phyloP scores from a whole-genome alignment of 2,888 invertebrate genomes.

The Ornithoptera alexandrae region DNA sequence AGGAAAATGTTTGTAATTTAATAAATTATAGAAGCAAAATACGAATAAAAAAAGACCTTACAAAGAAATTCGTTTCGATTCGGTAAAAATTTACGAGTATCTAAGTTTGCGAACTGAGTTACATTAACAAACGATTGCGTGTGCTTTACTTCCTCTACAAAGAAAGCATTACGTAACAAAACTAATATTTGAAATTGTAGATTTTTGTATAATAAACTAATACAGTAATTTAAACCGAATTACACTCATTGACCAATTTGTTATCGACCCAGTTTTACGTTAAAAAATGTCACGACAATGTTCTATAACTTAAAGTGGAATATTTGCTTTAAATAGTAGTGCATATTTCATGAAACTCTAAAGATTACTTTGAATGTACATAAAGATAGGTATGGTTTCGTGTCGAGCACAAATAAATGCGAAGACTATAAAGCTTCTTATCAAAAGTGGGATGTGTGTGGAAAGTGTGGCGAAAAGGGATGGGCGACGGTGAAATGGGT shows the following conservation, averaged over 20 bases:
- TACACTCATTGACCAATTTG: not conserved
- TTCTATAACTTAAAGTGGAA: not conserved
- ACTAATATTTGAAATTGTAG: too few species aligned
- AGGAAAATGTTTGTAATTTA: too few species aligned
- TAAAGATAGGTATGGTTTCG: conserved; percentile 56
- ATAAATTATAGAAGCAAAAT: too few species aligned
- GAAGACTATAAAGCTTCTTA: conserved; percentile 61
- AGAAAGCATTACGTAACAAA: conserved; percentile 8
- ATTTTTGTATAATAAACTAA: not conserved
- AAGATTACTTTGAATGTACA: conserved; percentile 46
- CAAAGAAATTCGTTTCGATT: too few species aligned
- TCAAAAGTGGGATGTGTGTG: conserved; percentile 41
- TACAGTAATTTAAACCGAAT: not conserved
- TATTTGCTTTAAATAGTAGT: not conserved
- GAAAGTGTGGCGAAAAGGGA: conserved; percentile 27
- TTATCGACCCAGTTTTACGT: not conserved
- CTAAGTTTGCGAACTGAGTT: not conserved
- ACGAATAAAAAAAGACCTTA: too few species aligned
- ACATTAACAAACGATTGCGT: conserved; percentile 22
- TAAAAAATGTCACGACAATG: not conserved
- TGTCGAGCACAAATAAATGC: conserved; percentile 70
- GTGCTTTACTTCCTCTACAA: conserved; percentile 19
- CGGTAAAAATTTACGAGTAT: too few species aligned
- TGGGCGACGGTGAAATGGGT: conserved; percentile 51
- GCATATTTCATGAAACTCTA: not conserved